A percentile compares a stretch with the other conserved stretches of the same genome.
These are phyloP conservation scores for Agraylea sexmaculata DNA, from an alignment of 1,140 invertebrate species.

Conservation along the genomic window DNA sequence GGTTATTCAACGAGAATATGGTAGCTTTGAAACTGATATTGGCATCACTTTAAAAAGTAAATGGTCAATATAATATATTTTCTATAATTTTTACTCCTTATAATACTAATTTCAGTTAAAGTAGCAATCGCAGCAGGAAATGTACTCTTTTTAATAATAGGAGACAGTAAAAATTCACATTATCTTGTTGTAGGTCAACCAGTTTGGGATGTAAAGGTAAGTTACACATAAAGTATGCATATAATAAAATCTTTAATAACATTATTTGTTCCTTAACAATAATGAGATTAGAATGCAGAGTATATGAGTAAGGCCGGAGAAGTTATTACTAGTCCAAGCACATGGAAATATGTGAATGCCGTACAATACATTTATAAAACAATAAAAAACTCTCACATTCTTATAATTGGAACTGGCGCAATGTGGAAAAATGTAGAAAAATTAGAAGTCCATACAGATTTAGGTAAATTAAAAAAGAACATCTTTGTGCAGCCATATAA, in stretches of 20 bases:
- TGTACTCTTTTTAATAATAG: conserved; percentile 45
- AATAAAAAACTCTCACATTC: conserved; percentile 27
- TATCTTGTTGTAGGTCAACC: conserved; percentile 49
- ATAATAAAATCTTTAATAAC: neutral
- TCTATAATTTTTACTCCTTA: neutral
- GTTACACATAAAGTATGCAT: neutral
- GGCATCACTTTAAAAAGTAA: conserved; percentile 43
- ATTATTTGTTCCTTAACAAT: neutral
- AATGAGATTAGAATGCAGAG: conserved; percentile 23
- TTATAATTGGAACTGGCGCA: conserved; percentile 27
- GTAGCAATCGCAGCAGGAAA: conserved; percentile 49
- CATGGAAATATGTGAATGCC: conserved; percentile 35
- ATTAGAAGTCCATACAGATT: no score
- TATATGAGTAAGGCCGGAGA: conserved; percentile 34
- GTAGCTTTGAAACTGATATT: conserved; percentile 45
- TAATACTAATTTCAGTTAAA: conserved; percentile 38
- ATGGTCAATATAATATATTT: neutral
- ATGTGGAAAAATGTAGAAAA: conserved; percentile 28
- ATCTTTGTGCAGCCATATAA: no score
- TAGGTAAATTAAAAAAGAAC: no score
- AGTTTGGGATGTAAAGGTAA: conserved; percentile 46
- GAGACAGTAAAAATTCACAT: conserved; percentile 37
- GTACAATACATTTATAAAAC: conserved; percentile 30
- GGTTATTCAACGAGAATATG: conserved; percentile 50
- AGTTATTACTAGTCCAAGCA: conserved; percentile 33